phyloP scores from a whole-genome alignment of 2,888 invertebrate genomes.

The Lymantria monacha region DNA sequence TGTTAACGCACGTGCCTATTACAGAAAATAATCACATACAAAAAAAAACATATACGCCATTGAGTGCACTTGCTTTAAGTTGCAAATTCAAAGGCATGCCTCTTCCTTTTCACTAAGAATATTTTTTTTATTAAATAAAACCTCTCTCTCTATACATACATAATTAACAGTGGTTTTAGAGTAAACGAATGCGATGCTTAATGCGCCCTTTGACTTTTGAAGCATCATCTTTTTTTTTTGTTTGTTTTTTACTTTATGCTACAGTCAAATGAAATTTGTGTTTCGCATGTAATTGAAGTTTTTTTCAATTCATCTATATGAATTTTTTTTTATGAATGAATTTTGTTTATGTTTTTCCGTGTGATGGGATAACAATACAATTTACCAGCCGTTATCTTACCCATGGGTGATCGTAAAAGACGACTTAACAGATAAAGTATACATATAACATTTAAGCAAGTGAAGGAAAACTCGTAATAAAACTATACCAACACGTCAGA shows the following conservation, averaged over 20 bases:
- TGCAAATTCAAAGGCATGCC: constrained; percentile 66
- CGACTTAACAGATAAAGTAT: no score
- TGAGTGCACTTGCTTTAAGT: constrained; percentile 59
- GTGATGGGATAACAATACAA: no score
- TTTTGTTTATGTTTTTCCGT: no score
- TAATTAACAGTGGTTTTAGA: constrained; percentile 70
- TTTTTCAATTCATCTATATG: no score
- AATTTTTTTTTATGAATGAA: no score
- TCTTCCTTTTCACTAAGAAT: constrained; percentile 77
- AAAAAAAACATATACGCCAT: constrained; percentile 56
- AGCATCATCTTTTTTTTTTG: constrained; percentile 54
- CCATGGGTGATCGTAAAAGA: no score
- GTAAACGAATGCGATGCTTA: constrained; percentile 53
- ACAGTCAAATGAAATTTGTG: neutral
- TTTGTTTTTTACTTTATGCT: neutral
- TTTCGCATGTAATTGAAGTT: no score
- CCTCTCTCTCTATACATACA: constrained; percentile 55
- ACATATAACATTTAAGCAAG: no score
- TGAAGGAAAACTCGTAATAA: no score
- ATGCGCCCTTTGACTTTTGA: constrained; percentile 62
- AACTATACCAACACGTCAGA: no score
- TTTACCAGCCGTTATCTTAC: no score
- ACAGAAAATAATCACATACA: constrained; percentile 40
- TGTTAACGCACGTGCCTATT: constrained; percentile 41
- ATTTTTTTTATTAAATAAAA: constrained; percentile 54